phyloP scores from a whole-genome alignment of 2,888 invertebrate species.

The Lypha dubia region DNA sequence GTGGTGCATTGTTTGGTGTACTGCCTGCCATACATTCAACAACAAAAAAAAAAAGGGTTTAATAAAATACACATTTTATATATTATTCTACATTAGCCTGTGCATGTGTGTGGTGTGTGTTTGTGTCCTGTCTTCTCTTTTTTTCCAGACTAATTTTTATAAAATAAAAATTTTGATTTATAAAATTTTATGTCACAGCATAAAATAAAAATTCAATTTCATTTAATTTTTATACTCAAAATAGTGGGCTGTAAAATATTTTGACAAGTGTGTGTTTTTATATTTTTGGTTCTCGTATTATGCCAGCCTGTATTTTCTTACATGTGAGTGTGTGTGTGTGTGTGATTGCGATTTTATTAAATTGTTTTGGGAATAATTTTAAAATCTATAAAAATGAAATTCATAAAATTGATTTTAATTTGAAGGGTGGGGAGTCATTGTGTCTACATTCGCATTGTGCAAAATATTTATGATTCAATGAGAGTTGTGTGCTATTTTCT shows the following conservation, averaged over 20 bases:
- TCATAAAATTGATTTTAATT: constrained; percentile 64
- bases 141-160: constrained; percentile 64
- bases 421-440: not conserved
- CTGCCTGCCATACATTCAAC: not conserved
- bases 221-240: constrained; percentile 49
- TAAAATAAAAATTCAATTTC: constrained; percentile 45
- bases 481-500: not conserved
- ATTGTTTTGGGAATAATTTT: constrained; percentile 52
- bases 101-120: not conserved
- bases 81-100: not conserved
- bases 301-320: not conserved
- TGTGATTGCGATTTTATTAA: constrained; percentile 23
- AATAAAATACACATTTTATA: constrained; percentile 5
- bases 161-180: constrained; percentile 69
- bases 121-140: not conserved
- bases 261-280: constrained; percentile 56
- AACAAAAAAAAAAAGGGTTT: constrained; percentile 70
- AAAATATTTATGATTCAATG: constrained; percentile 2
- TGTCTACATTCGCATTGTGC: not conserved
- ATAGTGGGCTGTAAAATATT: constrained; percentile 60
- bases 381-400: constrained; percentile 49
- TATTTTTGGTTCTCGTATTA: constrained; percentile 19
- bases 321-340: not conserved
- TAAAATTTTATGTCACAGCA: constrained; percentile 64
- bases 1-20: constrained; percentile 48